A percentile compares a stretch with the other conserved stretches of the same genome.
Conservation (phyloP, 2,888 invertebrate genomes). For the Diaperis boleti region DNA sequence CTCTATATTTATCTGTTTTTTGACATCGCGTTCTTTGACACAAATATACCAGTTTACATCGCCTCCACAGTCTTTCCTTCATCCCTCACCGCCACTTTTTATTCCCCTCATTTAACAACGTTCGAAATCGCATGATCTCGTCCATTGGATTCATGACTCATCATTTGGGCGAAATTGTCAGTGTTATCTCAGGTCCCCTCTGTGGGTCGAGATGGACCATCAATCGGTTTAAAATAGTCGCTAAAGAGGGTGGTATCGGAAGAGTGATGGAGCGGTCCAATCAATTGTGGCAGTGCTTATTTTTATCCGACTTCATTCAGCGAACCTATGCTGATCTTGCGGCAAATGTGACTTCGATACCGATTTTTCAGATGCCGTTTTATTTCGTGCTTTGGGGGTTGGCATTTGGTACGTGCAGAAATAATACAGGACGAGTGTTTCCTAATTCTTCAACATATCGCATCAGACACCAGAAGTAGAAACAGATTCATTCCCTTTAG, state of each 20-base stretch:
- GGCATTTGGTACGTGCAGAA: too few species aligned
- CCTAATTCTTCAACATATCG: too few species aligned
- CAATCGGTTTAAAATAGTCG: constrained; percentile 32
- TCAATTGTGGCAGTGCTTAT: constrained; percentile 36
- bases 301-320: constrained; percentile 36
- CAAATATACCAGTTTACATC: too few species aligned
- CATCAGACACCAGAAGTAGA: too few species aligned
- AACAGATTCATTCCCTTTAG: too few species aligned
- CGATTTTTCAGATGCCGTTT: constrained; percentile 12
- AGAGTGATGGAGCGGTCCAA: constrained; percentile 32
- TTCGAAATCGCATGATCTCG: constrained; percentile 53
- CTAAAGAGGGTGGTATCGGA: constrained; percentile 31
- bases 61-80: too few species aligned
- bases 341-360: constrained; percentile 16
- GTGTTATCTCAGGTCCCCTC: constrained; percentile 44
- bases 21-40: too few species aligned
- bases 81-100: constrained; percentile 46
- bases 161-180: constrained; percentile 51
- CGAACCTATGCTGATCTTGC: constrained; percentile 32
- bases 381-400: too few species aligned
- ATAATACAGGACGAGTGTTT: too few species aligned
- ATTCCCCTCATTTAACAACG: constrained; percentile 57
- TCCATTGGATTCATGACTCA: constrained; percentile 51
- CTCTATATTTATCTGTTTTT: too few species aligned
- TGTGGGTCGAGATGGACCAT: constrained; percentile 31